Evolutionary conservation across 2,113 vertebrate species (phyloP).

Genomic region (Corythoichthys intestinalis): DNA sequence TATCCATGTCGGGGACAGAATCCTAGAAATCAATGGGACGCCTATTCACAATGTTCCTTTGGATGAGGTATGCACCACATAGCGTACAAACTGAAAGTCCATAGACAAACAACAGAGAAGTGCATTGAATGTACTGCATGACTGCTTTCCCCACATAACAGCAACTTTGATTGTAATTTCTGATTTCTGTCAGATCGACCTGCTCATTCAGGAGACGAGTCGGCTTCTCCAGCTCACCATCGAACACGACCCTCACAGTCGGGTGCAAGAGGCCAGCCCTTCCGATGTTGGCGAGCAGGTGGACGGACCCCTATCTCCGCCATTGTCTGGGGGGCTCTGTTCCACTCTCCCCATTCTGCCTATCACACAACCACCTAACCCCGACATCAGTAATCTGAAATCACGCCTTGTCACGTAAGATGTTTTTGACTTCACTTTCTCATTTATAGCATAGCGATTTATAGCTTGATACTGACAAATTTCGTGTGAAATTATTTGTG

Average conservation of each 20-base stretch:
- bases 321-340: conserved; percentile 59
- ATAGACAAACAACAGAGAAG: not conserved
- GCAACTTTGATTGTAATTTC: not conserved
- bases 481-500: not conserved
- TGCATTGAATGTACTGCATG: not conserved
- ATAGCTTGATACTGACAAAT: not conserved
- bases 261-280: conserved; percentile 38
- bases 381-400: conserved; percentile 65
- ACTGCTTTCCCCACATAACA: not conserved
- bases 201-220: conserved; percentile 94
- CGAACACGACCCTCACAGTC: conserved; percentile 87
- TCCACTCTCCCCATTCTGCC: conserved; percentile 70
- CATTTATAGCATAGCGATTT: not conserved
- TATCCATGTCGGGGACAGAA: conserved; percentile 92
- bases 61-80: conserved; percentile 80
- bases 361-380: conserved; percentile 66
- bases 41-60: conserved; percentile 90
- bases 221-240: conserved; percentile 93
- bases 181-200: conserved; percentile 78
- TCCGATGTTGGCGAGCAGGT: conserved; percentile 52
- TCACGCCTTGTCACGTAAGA: conserved; percentile 80
- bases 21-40: conserved; percentile 95
- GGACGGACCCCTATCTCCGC: conserved; percentile 67
- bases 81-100: not conserved
- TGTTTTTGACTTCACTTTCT: not conserved